phyloP scores from a whole-genome alignment of 2,797 vertebrate genomes.

The Loriculus beryllinus region DNA sequence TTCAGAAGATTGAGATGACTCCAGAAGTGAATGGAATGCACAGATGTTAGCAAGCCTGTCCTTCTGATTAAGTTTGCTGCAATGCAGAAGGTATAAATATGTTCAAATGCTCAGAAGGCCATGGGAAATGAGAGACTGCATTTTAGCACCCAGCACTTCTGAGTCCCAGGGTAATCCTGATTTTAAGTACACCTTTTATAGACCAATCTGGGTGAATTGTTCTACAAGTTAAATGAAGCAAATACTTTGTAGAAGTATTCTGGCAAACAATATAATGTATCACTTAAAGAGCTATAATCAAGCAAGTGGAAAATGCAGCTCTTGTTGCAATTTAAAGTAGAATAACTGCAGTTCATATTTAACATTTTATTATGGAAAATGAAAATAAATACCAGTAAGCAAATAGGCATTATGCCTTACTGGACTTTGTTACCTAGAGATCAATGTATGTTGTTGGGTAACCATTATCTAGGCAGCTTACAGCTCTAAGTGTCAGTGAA shows the following conservation, averaged over 20 bases:
- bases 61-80: conserved; percentile 71
- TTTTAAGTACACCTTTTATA: conserved; percentile 76
- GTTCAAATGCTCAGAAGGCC: conserved; percentile 44
- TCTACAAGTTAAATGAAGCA: conserved; percentile 55
- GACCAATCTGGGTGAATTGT: conserved; percentile 63
- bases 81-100: conserved; percentile 72
- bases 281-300: conserved; percentile 71
- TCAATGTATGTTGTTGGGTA: not conserved
- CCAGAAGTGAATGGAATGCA: conserved; percentile 72
- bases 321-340: conserved; percentile 16
- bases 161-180: conserved; percentile 65
- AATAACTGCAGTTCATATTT: not conserved
- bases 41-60: conserved; percentile 70
- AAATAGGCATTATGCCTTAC: not conserved
- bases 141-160: conserved; percentile 50
- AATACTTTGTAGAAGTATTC: conserved; percentile 58
- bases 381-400: conserved; percentile 35
- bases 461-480: not conserved
- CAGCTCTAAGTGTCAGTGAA: not conserved
- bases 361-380: conserved; percentile 27
- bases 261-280: conserved; percentile 70
- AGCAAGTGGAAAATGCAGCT: conserved; percentile 67
- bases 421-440: not conserved
- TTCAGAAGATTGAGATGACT: conserved; percentile 61
- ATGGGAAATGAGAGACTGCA: conserved; percentile 49